Percentiles rank a stretch among this genome's conserved stretches.
These are phyloP conservation scores for Hyposoter dolosus DNA, from an alignment of 2,888 invertebrate species.

Conservation along the genomic window DNA sequence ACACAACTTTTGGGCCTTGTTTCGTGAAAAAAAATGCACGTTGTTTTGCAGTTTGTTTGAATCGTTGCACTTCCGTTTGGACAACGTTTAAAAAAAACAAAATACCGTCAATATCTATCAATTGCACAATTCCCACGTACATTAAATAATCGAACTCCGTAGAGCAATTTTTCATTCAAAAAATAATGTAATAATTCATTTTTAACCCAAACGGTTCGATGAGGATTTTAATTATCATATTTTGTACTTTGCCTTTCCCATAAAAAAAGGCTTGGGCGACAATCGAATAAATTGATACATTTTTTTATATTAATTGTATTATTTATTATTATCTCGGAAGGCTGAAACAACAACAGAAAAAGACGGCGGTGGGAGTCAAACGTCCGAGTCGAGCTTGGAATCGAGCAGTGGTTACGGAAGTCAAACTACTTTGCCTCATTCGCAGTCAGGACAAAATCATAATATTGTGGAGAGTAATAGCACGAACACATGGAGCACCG, in stretches of 20 bases:
- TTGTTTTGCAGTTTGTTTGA: too few species aligned
- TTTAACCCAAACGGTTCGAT: too few species aligned
- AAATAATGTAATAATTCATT: too few species aligned
- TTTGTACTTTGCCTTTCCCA: not conserved
- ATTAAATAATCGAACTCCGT: not conserved
- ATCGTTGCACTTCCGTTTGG: too few species aligned
- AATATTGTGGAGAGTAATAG: conserved; percentile 70
- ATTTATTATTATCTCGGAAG: conserved; percentile 71
- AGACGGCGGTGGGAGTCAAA: conserved; percentile 79
- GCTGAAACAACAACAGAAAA: conserved; percentile 81
- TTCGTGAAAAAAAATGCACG: too few species aligned
- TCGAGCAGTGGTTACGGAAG: conserved; percentile 92
- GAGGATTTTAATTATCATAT: not conserved
- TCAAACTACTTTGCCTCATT: conserved; percentile 89
- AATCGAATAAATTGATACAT: not conserved
- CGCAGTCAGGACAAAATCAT: conserved; percentile 80
- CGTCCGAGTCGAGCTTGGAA: conserved; percentile 90
- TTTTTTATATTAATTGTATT: not conserved
- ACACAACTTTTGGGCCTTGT: too few species aligned
- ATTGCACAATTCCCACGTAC: not conserved
- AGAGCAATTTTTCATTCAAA: too few species aligned
- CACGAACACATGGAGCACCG: conserved; percentile 76
- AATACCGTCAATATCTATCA: too few species aligned
- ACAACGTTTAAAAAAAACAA: too few species aligned
- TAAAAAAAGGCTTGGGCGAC: not conserved